Conservation (phyloP, 1,140 invertebrate species). For the Dermatophagoides farinae region DNA sequence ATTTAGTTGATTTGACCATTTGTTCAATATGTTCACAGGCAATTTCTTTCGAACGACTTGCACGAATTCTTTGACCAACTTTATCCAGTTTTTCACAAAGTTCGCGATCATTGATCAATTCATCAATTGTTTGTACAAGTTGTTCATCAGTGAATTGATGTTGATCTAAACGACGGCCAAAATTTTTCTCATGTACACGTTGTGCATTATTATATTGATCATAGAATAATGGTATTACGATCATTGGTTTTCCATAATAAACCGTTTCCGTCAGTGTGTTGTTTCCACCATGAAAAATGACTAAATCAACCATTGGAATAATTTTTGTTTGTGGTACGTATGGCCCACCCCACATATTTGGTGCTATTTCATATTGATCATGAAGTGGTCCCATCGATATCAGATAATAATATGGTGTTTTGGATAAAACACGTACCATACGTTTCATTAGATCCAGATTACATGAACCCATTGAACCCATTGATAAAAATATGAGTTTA, state of each 20-base stretch:
- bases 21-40: not conserved
- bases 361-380: conserved; percentile 3
- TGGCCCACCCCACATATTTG: conserved; percentile 8
- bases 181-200: not conserved
- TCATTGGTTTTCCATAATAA: not conserved
- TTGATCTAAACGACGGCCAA: not conserved
- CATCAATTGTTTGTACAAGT: not conserved
- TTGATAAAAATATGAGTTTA: conserved; percentile 8
- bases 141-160: not conserved
- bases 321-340: conserved; percentile 5
- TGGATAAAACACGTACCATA: not conserved
- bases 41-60: not conserved
- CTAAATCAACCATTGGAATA: conserved; percentile 14
- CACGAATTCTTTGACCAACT: not conserved
- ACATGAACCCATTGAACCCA: conserved; percentile 17
- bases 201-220: conserved; percentile 9
- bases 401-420: not conserved
- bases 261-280: not conserved
- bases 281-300: conserved; percentile 22
- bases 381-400: not conserved
- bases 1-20: not conserved
- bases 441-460: conserved; percentile 6
- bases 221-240: conserved; percentile 4
- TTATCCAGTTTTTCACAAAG: not conserved
- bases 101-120: not conserved